Base-by-base conservation (phyloP, 2,113 vertebrate genomes). In the Marcusenius ussheri region DNA sequence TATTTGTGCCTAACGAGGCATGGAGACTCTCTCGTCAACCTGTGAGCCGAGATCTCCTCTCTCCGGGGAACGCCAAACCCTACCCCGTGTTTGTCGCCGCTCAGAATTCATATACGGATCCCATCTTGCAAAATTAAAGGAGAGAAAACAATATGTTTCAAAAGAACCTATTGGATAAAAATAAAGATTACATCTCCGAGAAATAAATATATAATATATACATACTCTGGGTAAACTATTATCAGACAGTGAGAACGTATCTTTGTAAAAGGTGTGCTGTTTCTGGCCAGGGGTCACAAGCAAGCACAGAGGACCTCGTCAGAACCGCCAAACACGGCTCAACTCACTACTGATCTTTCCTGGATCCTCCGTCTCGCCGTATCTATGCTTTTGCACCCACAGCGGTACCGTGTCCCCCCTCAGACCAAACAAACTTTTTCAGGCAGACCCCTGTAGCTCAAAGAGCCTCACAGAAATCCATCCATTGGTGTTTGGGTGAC, bases 181-280 rank as follows among this genome's bases (percentile, higher is more conserved):
- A 91, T 90, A 91, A 91, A 91, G 62, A 88, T 84, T 31, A 88
- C 91, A 92, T 89, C 90, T 70, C 92, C 89, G 66, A 92, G 93
- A 93, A 92, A 90, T 92, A 90, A 80, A 91, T 92, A 92, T 92
- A 90, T 89, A 87, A 35, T 93, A 92, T 92, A 89, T 93, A 93
- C 92, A 93, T 88, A 90, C 90, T 88, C 91, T 89, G 88, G 90
- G 90, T 87, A 93, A 88, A 91, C 27, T 84, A 90, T 91, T 91
- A 92, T 83, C 66, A 92, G 90, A 91, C 49, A 88, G 77, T 66
- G 88, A 89, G 88, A 91, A 62, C 24, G 31, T 77, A 56, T 90
- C 27, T 87, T 53, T 91, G 90, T 58, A 89, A 90, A 89, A 92
- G 88, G 86, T 92, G 91, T 91, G 91, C 91, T 90, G 58, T 51